These are phyloP conservation scores for Euproctis similis DNA, from an alignment of 2,888 invertebrate species.

Conservation along the genomic window DNA sequence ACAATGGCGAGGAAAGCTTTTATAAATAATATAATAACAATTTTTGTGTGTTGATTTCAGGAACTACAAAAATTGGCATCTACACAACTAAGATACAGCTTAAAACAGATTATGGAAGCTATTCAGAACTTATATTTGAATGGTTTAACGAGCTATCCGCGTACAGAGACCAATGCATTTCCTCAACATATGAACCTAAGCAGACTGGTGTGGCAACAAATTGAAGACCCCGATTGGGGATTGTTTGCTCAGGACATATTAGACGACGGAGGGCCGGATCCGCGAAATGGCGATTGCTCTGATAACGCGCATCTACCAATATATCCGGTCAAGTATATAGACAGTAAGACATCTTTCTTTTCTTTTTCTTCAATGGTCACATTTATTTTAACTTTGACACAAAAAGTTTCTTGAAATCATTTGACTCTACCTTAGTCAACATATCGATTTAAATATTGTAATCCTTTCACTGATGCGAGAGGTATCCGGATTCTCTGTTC, in stretches of 20 bases:
- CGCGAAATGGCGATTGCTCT: slow-evolving; percentile 94
- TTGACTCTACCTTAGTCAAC: not conserved
- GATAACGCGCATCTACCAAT: slow-evolving; percentile 99
- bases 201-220: slow-evolving; percentile 84
- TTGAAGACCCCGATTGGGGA: slow-evolving; percentile 88
- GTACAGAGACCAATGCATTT: slow-evolving; percentile 99
- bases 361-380: not conserved
- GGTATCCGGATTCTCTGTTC: too few species aligned
- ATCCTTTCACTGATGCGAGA: too few species aligned
- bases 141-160: slow-evolving; percentile 97
- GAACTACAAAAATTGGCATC: slow-evolving; percentile 97
- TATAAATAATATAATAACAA: too few species aligned
- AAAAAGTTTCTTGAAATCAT: too few species aligned
- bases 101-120: slow-evolving; percentile 96
- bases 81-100: slow-evolving; percentile 91
- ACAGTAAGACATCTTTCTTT: too few species aligned
- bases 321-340: slow-evolving; percentile 91
- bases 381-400: too few species aligned
- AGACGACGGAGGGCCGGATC: slow-evolving; percentile 86
- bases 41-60: too few species aligned
- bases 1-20: too few species aligned
- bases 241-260: slow-evolving; percentile 86
- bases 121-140: slow-evolving; percentile 97
- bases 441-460: too few species aligned
- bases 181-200: slow-evolving; percentile 91